A percentile compares a stretch with the other conserved stretches of the same genome.
Conservation (phyloP, 2,888 invertebrate species). For the Teleogryllus oceanicus region DNA sequence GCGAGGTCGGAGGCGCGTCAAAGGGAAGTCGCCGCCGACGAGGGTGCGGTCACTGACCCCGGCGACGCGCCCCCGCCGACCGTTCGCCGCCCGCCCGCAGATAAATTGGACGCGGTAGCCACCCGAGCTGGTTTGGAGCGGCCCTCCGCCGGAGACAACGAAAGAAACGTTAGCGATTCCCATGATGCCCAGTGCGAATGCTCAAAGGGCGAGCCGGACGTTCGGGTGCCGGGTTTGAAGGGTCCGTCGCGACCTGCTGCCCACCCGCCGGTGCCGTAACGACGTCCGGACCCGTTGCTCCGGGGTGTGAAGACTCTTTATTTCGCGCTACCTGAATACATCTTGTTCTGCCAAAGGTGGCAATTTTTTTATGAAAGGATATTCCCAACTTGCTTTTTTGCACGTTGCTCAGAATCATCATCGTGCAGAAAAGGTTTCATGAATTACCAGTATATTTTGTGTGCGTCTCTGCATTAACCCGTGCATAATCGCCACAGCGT, state of each 20-base stretch:
- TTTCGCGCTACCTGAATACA: too few species aligned
- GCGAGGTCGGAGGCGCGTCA: not conserved
- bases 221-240: constrained; percentile 1
- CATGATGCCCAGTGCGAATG: not conserved
- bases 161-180: constrained; percentile 4
- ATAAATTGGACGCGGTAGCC: constrained; percentile 12
- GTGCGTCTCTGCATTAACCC: too few species aligned
- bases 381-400: too few species aligned
- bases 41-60: constrained; percentile 1
- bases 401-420: too few species aligned
- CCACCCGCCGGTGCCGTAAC: too few species aligned
- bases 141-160: not conserved
- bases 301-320: too few species aligned
- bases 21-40: not conserved
- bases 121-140: not conserved
- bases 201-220: not conserved
- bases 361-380: too few species aligned
- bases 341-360: too few species aligned
- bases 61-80: not conserved
- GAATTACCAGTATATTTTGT: too few species aligned
- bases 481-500: too few species aligned
- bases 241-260: not conserved
- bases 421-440: too few species aligned
- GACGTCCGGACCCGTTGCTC: too few species aligned
- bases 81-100: not conserved